Base-by-base conservation (phyloP, 2,888 invertebrate species). In the Papilio elwesi region DNA sequence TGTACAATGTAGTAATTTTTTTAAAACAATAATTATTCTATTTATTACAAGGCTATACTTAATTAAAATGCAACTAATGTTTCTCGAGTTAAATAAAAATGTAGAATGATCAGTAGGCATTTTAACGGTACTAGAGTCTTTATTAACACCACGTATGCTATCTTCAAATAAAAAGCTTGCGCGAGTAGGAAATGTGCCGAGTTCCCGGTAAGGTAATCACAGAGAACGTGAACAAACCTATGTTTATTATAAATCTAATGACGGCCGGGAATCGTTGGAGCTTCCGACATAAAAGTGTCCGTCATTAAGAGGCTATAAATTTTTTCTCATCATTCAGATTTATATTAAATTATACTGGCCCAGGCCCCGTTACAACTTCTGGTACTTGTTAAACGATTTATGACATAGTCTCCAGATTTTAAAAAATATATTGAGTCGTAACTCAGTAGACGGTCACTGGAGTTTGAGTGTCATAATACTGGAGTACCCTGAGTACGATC, bases 211-310 rank as follows among this genome's bases (percentile, higher is more conserved):
- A 77, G 77, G 80, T 82, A 81, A 85, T 81, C 81, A 81, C 77
- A 68, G 59, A 63, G 53, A 65, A 68, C 68, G 51, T 62, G 80
- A 79, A 78, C 81, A 80, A 80, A 76, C 79, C 76, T 76, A 64
- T 64, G 78, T 80, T 80, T 79, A 82, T 82, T 81, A 85, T 83
- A 81, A 82, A 84, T 78, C 82, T 76, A 82, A 83, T 79, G 68
- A 65, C 57, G 80, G 80, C 78, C 81, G 76, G 73, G 79, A 80
- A 82, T 85, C 81, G 83, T 85, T 84, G 84, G 79, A 81, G 76
- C 76, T 70, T 78, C 78, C 79, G 81, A 82, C 80, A 77, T 81
- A 80, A 83, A 83, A 83, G 78, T 71, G 66, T 51, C 69, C 10
- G 51, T 69, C 69, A 69, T 69, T 62, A 59, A 79, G 80, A 80